Evolutionary conservation across 2,113 vertebrate species (phyloP).

Genomic region (Microcebus tavaratra): DNA sequence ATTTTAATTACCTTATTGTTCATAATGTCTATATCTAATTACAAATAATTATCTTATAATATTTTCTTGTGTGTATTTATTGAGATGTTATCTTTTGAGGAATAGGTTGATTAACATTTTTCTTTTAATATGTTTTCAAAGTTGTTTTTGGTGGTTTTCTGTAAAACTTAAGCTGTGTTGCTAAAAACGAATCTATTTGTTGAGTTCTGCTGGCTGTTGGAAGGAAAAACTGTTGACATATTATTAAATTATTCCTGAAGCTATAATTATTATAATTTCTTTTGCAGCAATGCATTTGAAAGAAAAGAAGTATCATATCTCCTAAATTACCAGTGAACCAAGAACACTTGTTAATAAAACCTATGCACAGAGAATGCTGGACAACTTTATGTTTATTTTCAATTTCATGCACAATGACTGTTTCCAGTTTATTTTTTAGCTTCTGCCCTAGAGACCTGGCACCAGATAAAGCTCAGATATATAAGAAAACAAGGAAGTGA

Average conservation of each 20-base stretch:
- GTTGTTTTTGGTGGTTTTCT: slow-evolving; percentile 75
- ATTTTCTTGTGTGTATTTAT: slow-evolving; percentile 57
- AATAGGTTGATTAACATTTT: slow-evolving; percentile 80
- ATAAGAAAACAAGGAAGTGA: slow-evolving; percentile 42
- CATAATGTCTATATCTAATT: slow-evolving; percentile 78
- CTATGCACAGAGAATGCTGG: not conserved
- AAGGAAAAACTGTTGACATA: slow-evolving; percentile 51
- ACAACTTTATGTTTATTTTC: slow-evolving; percentile 58
- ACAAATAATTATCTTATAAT: slow-evolving; percentile 80
- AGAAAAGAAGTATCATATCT: slow-evolving; percentile 35
- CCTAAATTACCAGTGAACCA: not conserved
- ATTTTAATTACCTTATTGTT: slow-evolving; percentile 76
- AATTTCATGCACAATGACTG: not conserved
- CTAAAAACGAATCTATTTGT: slow-evolving; percentile 69
- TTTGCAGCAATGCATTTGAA: slow-evolving; percentile 53
- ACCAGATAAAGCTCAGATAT: slow-evolving; percentile 23
- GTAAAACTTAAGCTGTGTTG: slow-evolving; percentile 70
- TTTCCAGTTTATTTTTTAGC: slow-evolving; percentile 46
- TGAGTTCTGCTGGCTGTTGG: not conserved
- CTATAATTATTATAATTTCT: slow-evolving; percentile 69
- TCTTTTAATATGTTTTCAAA: slow-evolving; percentile 82
- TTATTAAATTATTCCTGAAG: slow-evolving; percentile 55
- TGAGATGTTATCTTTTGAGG: slow-evolving; percentile 78
- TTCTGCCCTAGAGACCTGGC: slow-evolving; percentile 14
- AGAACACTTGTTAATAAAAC: not conserved